Conservation (phyloP, 2,888 invertebrate species). For the Drosophila leonis region DNA sequence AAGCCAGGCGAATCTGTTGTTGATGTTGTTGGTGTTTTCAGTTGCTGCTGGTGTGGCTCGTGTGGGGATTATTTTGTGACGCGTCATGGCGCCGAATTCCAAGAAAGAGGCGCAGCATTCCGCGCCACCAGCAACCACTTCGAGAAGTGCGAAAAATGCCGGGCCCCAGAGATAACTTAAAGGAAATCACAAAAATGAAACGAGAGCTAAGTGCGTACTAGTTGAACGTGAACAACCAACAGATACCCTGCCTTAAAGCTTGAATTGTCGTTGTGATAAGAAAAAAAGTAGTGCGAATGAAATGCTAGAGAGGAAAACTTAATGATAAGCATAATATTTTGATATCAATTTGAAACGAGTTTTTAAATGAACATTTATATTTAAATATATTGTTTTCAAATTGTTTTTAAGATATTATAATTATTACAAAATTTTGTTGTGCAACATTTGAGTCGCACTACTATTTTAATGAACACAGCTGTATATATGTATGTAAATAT, state of each 20-base stretch:
- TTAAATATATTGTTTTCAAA: too few relatives aligned
- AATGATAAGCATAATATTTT: too few relatives aligned
- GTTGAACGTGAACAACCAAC: neutral
- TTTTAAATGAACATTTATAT: too few relatives aligned
- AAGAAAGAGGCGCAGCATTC: slow-evolving; percentile 76
- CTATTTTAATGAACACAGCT: too few relatives aligned
- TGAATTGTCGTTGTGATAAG: too few relatives aligned
- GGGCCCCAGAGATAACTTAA: slow-evolving; percentile 33
- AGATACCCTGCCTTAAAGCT: neutral
- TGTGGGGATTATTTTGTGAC: slow-evolving; percentile 58
- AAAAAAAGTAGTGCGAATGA: too few relatives aligned
- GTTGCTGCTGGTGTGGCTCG: slow-evolving; percentile 19
- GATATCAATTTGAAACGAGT: too few relatives aligned
- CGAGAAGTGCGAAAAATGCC: slow-evolving; percentile 63
- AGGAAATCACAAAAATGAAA: slow-evolving; percentile 5
- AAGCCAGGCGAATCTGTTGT: slow-evolving; percentile 2
- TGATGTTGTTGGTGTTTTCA: slow-evolving; percentile 2
- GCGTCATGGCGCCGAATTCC: slow-evolving; percentile 75
- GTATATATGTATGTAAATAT: too few relatives aligned
- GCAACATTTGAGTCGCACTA: too few relatives aligned
- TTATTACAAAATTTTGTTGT: too few relatives aligned
- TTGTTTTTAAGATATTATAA: too few relatives aligned
- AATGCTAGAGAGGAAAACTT: too few relatives aligned
- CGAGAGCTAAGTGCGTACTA: neutral
- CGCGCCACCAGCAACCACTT: slow-evolving; percentile 48